Evolutionary conservation across 2,888 invertebrate species (phyloP), one percentile per base, ranked within the genome.

Genomic region (Cartodere bifasciata): DNA sequence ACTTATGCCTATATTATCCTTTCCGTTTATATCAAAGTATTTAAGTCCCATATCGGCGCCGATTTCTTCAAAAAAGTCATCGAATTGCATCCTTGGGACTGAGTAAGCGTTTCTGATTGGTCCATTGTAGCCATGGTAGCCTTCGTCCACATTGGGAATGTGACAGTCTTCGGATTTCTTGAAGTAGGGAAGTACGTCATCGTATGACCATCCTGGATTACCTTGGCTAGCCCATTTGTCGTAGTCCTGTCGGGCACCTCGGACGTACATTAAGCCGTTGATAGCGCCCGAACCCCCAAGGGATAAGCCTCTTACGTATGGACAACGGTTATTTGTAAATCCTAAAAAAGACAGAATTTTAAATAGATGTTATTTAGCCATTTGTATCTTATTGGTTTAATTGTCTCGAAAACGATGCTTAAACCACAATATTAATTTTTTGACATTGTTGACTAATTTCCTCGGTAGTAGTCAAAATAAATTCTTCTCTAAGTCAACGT

Each of bases 151-250:
- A 12, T 35, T 26, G 1, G 83, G 82, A 58, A 82, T 79, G 40
- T 77, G 70, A 53, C 80, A 84, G 53, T 83, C 83, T 54, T 85
- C 84, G 0, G 82, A 81, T 52, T 84, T 84, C 45, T 77, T 76
- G 52, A 90, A 90, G 50, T 90, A 90, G 20, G 75, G 75, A 3
- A 90, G 62, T 1, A 81, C 80, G 30, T 82, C 72, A 2, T 74
- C 63, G 57, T 82, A 88, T 83, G 55, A 85, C 90, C 90, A 90
- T 5, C 85, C 86, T 0, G 75, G 64, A 45, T 88, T 88, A 0
- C 88, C 88, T 29, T 39, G 13, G 13, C 36, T 28, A 42, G 81
- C 82, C 90, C 90, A 90, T 26, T 75, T 68, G 50, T 90, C 83
- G 56, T 81, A 90, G 51, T 90, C 90, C 13, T 28, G 65, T 28